Evolutionary conservation across 2,113 vertebrate species (phyloP).

Genomic region (Cariama cristata): DNA sequence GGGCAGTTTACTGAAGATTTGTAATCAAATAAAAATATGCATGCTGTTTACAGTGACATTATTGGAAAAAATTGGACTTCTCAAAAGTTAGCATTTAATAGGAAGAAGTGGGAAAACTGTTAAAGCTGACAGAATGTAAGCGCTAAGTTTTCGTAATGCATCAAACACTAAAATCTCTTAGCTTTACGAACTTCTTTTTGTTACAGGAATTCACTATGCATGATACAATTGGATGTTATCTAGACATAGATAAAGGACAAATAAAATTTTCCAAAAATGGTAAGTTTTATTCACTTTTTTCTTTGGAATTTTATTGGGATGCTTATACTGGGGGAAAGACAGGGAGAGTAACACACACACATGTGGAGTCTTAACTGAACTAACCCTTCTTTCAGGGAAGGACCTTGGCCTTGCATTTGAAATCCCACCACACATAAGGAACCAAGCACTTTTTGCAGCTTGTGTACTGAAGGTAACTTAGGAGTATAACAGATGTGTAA

Average conservation of each 20-base stretch:
- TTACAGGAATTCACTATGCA: conserved; percentile 97
- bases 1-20: background rate
- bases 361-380: background rate
- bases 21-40: background rate
- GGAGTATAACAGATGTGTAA: background rate
- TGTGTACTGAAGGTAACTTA: conserved; percentile 94
- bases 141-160: background rate
- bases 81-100: background rate
- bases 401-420: conserved; percentile 95
- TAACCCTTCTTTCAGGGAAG: conserved; percentile 78
- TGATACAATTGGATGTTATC: conserved; percentile 92
- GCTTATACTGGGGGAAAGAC: background rate
- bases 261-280: conserved; percentile 96
- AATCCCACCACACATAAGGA: conserved; percentile 86
- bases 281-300: conserved; percentile 27
- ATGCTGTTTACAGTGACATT: background rate
- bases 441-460: conserved; percentile 90
- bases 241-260: conserved; percentile 87
- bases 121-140: background rate
- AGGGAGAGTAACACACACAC: accelerated
- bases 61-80: background rate
- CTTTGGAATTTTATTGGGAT: background rate
- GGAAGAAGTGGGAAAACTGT: background rate
- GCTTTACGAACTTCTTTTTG: background rate
- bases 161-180: background rate